These are phyloP conservation scores for Dexiosoma caninum DNA, from an alignment of 2,888 invertebrate genomes.

Conservation along the genomic window DNA sequence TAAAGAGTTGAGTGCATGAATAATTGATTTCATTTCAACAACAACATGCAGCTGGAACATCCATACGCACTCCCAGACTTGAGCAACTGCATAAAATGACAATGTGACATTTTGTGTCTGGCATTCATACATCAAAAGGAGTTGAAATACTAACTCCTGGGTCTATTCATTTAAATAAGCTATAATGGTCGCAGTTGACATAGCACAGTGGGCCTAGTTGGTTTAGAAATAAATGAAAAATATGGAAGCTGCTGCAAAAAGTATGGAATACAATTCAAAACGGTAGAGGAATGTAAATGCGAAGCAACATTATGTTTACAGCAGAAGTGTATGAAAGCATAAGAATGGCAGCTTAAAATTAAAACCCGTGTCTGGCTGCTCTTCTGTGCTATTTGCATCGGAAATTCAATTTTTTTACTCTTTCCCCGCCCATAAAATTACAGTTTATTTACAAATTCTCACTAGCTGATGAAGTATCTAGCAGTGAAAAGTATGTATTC, in stretches of 20 bases:
- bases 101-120: conserved; percentile 64
- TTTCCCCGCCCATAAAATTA: conserved; percentile 11
- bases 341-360: too few species aligned
- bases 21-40: conserved; percentile 72
- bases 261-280: not conserved
- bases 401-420: too few species aligned
- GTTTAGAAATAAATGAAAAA: not conserved
- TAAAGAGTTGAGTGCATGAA: conserved; percentile 70
- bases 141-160: conserved; percentile 47
- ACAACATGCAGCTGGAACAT: conserved; percentile 45
- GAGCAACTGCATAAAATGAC: conserved; percentile 44
- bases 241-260: not conserved
- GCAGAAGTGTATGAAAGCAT: too few species aligned
- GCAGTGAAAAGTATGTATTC: not conserved
- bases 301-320: not conserved
- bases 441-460: conserved; percentile 47
- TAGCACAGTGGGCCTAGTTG: conserved; percentile 8
- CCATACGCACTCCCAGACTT: not conserved
- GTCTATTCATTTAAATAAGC: conserved; percentile 43
- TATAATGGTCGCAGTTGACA: not conserved
- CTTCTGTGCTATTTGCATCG: conserved; percentile 6
- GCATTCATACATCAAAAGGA: conserved; percentile 59
- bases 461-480: conserved; percentile 39
- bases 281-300: not conserved
- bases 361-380: not conserved